These are phyloP conservation scores for Notothenia rossii DNA, from an alignment of 2,113 vertebrate species.

Conservation along the genomic window DNA sequence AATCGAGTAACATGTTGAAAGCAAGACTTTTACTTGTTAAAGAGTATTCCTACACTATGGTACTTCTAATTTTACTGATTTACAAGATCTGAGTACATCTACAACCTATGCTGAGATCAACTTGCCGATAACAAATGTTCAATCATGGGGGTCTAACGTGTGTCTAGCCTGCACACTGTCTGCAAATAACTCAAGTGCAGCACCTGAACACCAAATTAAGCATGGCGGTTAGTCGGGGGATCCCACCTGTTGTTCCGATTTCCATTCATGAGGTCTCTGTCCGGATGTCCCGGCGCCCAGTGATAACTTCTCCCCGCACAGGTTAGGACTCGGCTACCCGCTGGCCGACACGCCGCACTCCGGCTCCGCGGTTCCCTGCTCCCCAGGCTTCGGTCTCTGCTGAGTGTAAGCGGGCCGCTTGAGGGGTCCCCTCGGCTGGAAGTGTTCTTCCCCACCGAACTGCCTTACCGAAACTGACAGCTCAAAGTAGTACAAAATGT, in stretches of 20 bases:
- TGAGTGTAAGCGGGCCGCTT: conserved; percentile 69
- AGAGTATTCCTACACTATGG: too few species aligned
- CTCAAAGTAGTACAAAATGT: conserved; percentile 36
- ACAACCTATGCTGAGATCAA: background rate
- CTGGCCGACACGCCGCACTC: conserved; percentile 12
- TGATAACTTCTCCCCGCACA: conserved; percentile 44
- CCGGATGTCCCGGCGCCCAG: conserved; percentile 81
- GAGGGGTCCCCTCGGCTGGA: conserved; percentile 51
- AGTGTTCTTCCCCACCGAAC: conserved; percentile 47
- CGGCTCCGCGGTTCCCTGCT: conserved; percentile 18
- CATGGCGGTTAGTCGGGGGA: conserved; percentile 3
- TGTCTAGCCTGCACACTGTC: background rate
- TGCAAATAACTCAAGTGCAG: conserved; percentile 27
- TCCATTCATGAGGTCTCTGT: conserved; percentile 97
- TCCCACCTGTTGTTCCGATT: conserved; percentile 94
- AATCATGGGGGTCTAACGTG: background rate
- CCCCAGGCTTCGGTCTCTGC: conserved; percentile 48
- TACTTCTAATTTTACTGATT: too few species aligned
- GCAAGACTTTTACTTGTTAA: too few species aligned
- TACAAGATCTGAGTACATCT: too few species aligned
- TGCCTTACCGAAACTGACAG: conserved; percentile 34
- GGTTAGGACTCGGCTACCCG: conserved; percentile 2
- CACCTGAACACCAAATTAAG: conserved; percentile 38
- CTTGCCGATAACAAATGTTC: background rate
- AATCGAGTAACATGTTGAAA: too few species aligned